phyloP scores from a whole-genome alignment of 1,140 invertebrate genomes.

The Diorhabda elongata region DNA sequence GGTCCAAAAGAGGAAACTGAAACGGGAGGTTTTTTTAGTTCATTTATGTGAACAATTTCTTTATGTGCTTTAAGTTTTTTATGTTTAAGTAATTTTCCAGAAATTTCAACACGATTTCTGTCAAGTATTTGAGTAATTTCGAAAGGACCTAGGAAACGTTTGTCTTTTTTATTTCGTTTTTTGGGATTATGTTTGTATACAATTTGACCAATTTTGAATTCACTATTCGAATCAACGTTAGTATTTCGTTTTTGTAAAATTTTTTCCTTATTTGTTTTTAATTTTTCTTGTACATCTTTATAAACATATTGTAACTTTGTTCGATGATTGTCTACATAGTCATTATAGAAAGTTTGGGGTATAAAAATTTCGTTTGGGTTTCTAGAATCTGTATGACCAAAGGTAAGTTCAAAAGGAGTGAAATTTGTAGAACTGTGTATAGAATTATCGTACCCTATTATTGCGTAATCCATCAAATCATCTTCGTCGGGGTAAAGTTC shows the following conservation, averaged over 20 bases:
- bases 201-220: slow-evolving; percentile 13
- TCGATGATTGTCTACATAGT: slow-evolving; percentile 13
- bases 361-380: neutral
- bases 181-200: slow-evolving; percentile 6
- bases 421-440: slow-evolving; percentile 12
- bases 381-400: slow-evolving; percentile 13
- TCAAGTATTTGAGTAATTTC: neutral
- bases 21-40: slow-evolving; percentile 5
- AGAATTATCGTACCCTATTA: neutral
- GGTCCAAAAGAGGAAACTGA: neutral
- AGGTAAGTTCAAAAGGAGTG: slow-evolving; percentile 5
- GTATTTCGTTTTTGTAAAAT: slow-evolving; percentile 9
- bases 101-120: slow-evolving; percentile 18
- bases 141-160: neutral
- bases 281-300: neutral
- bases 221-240: slow-evolving; percentile 1
- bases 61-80: neutral
- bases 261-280: slow-evolving; percentile 5
- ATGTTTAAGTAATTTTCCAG: neutral
- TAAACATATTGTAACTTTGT: slow-evolving; percentile 2
- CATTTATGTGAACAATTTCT: slow-evolving; percentile 16
- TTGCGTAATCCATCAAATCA: slow-evolving; percentile 23
- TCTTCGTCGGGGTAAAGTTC: slow-evolving; percentile 2
- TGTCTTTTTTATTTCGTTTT: slow-evolving; percentile 10
- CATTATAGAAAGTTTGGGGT: slow-evolving; percentile 4